phyloP scores from a whole-genome alignment of 2,113 vertebrate genomes.

The Psammodynastes pulverulentus region DNA sequence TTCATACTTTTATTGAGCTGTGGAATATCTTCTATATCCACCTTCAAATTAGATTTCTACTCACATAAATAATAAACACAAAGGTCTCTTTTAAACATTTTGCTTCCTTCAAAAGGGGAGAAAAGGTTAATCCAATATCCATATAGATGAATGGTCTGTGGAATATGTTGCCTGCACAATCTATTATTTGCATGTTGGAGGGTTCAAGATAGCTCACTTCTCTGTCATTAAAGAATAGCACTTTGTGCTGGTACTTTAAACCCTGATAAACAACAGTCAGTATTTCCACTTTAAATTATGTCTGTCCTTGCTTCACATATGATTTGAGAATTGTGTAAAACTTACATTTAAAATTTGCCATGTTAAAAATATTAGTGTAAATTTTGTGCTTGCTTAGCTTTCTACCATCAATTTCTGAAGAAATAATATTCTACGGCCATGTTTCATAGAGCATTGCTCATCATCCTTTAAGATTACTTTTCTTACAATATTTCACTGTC shows the following conservation, averaged over 20 bases:
- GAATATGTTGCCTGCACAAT: not conserved
- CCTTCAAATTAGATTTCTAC: not conserved
- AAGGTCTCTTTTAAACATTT: not conserved
- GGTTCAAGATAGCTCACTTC: not conserved
- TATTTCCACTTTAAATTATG: not conserved
- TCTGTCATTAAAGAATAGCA: not conserved
- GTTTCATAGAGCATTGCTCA: not conserved
- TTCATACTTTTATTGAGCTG: not conserved
- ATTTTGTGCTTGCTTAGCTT: constrained; percentile 1
- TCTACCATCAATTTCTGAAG: not conserved
- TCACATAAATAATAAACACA: not conserved
- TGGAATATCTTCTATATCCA: not conserved
- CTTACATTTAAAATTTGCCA: not conserved
- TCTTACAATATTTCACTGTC: not conserved
- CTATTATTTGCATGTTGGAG: not conserved
- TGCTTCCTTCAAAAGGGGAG: too few species aligned
- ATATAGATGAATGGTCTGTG: not conserved
- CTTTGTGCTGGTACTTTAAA: not conserved
- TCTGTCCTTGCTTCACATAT: not conserved
- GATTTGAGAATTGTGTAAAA: not conserved
- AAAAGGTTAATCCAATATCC: not conserved
- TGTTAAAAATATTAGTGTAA: not conserved
- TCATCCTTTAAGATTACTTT: not conserved
- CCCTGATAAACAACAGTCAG: not conserved
- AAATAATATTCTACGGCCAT: constrained; percentile 10